Evolutionary conservation across 1,140 invertebrate species (phyloP).

Genomic region (Drosophila nigromelanica): DNA sequence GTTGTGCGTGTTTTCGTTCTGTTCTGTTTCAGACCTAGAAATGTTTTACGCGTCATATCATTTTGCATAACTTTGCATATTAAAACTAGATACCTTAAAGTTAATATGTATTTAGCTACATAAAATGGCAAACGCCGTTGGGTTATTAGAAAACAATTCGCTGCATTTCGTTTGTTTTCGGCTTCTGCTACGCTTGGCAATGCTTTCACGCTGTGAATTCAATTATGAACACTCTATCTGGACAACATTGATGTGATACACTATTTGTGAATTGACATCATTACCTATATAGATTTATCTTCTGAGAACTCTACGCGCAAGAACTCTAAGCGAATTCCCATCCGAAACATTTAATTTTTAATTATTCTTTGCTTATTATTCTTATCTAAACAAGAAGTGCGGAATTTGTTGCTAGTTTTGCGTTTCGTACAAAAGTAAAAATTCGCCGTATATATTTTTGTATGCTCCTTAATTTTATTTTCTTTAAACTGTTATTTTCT

Average conservation of each 20-base stretch:
- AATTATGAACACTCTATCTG: slow-evolving; percentile 21
- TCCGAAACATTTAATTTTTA: too few species aligned
- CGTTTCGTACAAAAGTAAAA: too few species aligned
- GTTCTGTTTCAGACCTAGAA: neutral
- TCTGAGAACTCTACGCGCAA: too few species aligned
- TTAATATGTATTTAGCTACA: slow-evolving; percentile 8
- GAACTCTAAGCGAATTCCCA: too few species aligned
- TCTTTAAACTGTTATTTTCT: too few species aligned
- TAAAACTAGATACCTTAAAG: slow-evolving; percentile 24
- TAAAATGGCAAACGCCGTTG: slow-evolving; percentile 43
- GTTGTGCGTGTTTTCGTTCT: neutral
- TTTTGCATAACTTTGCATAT: slow-evolving; percentile 35
- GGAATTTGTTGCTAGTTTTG: too few species aligned
- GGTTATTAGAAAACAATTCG: slow-evolving; percentile 64
- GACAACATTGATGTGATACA: neutral
- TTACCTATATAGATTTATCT: too few species aligned
- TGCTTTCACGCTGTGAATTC: slow-evolving; percentile 33
- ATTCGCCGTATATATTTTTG: too few species aligned
- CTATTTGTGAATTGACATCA: neutral
- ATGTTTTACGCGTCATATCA: slow-evolving; percentile 26
- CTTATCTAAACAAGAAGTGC: neutral
- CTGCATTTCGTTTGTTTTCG: slow-evolving; percentile 63
- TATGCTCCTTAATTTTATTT: too few species aligned
- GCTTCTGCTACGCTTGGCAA: slow-evolving; percentile 62
- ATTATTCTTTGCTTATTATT: neutral